Conservation (phyloP, 2,888 invertebrate species). For the Heteropelma amictum region DNA sequence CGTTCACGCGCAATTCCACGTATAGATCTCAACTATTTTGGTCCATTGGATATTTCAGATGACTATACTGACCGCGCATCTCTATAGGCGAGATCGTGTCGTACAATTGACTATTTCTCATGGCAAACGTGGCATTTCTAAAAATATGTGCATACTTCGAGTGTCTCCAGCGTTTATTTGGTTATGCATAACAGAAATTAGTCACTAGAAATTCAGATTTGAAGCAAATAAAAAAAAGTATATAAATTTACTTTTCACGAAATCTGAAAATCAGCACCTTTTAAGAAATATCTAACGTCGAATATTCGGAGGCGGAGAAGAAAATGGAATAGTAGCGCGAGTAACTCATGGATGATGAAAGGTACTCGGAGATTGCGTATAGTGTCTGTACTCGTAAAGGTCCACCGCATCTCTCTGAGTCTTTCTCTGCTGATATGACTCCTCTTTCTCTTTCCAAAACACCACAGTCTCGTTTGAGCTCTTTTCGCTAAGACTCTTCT, state of each 20-base stretch:
- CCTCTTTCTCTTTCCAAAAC: conserved; percentile 6
- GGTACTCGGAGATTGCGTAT: background rate
- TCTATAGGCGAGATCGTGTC: conserved; percentile 3
- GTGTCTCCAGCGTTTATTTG: no score
- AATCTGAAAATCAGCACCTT: background rate
- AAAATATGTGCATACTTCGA: no score
- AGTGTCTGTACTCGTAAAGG: background rate
- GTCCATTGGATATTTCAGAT: conserved; percentile 47
- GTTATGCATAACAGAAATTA: no score
- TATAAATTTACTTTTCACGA: no score
- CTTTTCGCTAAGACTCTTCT: conserved; percentile 72
- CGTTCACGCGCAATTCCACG: conserved; percentile 24
- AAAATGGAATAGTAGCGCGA: no score
- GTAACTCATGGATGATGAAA: background rate
- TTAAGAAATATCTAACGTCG: background rate
- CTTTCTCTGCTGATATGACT: background rate
- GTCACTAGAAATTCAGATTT: no score
- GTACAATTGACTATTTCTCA: no score
- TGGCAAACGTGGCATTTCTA: no score
- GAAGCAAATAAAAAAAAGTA: no score
- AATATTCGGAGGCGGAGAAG: background rate
- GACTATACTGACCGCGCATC: background rate
- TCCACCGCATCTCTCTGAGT: background rate
- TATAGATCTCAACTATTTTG: conserved; percentile 40
- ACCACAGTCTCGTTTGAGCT: conserved; percentile 65